Percentiles rank a stretch among this genome's conserved stretches.
phyloP scores from a whole-genome alignment of 2,797 vertebrate genomes.

The Mus caroli region DNA sequence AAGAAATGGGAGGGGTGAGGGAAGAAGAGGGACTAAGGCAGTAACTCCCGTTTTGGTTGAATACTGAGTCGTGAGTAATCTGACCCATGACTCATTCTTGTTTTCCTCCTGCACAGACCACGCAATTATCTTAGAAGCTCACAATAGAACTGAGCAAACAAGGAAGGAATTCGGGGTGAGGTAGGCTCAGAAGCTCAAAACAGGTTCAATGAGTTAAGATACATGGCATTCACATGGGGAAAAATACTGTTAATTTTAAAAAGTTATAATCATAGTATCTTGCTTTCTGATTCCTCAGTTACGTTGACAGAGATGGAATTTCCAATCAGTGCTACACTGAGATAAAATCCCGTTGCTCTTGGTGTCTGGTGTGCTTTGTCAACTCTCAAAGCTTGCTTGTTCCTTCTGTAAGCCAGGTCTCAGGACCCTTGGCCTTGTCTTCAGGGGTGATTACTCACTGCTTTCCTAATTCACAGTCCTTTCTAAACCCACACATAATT shows the following conservation, averaged over 20 bases:
- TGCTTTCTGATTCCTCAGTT: background rate
- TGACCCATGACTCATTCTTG: background rate
- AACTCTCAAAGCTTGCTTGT: background rate
- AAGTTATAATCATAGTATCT: background rate
- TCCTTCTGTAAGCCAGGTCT: background rate
- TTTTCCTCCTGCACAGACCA: background rate
- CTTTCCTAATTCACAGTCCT: background rate
- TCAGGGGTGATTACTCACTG: background rate
- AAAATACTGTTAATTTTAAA: background rate
- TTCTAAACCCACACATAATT: background rate
- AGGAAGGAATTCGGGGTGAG: background rate
- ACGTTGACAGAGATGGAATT: background rate
- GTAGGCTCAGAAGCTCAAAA: background rate
- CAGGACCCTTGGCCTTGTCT: background rate
- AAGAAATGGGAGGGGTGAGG: background rate
- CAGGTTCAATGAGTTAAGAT: background rate
- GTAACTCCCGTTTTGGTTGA: background rate
- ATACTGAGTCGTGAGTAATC: background rate
- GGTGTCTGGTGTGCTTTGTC: background rate
- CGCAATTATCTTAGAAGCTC: background rate
- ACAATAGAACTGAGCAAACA: background rate
- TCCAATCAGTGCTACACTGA: background rate
- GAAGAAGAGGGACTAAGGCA: background rate
- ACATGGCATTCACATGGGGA: background rate
- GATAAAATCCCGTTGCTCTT: background rate